phyloP scores from a whole-genome alignment of 1,140 invertebrate species.

The Caenorhabditis briggsae region DNA sequence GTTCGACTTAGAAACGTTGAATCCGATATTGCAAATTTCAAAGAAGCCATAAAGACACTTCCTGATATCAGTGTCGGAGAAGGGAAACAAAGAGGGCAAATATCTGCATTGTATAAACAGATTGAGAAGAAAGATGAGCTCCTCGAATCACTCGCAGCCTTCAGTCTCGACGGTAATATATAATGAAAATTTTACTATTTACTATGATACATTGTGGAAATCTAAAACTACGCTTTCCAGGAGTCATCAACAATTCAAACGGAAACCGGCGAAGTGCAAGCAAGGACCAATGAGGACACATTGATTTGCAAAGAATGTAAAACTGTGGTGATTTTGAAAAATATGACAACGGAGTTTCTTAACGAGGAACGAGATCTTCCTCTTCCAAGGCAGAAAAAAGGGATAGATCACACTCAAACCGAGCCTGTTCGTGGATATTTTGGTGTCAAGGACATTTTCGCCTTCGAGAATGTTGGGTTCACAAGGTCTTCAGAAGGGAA shows the following conservation, averaged over 20 bases:
- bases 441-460: constrained; percentile 40
- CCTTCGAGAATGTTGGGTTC: constrained; percentile 60
- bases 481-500: constrained; percentile 50
- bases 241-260: background rate
- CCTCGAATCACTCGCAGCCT: constrained; percentile 42
- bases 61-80: constrained; percentile 51
- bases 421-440: constrained; percentile 48
- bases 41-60: constrained; percentile 27
- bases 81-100: constrained; percentile 18
- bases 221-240: background rate
- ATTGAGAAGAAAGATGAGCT: constrained; percentile 59
- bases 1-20: constrained; percentile 52
- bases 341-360: constrained; percentile 6
- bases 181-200: background rate
- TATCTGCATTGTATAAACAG: constrained; percentile 43
- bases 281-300: constrained; percentile 35
- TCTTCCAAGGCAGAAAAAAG: constrained; percentile 56
- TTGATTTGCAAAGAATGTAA: constrained; percentile 42
- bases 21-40: background rate
- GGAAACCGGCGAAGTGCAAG: constrained; percentile 14
- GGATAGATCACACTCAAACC: constrained; percentile 55
- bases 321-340: constrained; percentile 45
- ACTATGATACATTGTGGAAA: too few species aligned
- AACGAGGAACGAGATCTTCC: constrained; percentile 40
- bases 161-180: constrained; percentile 19